Evolutionary conservation across 2,797 vertebrate species (phyloP).

Genomic region (Rhynchonycteris naso): DNA sequence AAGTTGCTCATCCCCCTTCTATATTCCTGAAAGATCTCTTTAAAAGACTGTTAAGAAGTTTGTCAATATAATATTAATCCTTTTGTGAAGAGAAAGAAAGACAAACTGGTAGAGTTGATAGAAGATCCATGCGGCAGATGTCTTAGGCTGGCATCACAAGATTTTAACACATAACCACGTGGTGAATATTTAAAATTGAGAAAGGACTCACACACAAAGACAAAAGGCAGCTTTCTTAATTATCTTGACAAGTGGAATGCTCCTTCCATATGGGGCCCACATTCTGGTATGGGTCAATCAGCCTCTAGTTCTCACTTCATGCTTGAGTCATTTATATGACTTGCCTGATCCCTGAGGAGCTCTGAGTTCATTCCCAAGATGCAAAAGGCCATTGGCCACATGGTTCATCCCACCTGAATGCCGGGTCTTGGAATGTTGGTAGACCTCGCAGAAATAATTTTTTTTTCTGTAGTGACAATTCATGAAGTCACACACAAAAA

Average conservation of each 20-base stretch:
- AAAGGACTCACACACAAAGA: neutral
- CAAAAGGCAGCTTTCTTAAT: neutral
- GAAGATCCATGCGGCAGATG: neutral
- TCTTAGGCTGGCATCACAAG: neutral
- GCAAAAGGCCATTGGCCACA: neutral
- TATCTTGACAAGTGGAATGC: neutral
- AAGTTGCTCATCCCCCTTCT: neutral
- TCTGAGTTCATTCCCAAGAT: neutral
- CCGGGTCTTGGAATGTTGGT: neutral
- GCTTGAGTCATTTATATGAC: neutral
- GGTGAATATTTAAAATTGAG: neutral
- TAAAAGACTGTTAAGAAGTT: neutral
- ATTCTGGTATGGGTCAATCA: neutral
- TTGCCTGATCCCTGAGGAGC: neutral
- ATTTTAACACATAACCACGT: neutral
- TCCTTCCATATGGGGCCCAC: neutral
- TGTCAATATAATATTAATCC: neutral
- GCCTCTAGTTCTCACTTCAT: neutral
- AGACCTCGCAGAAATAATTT: neutral
- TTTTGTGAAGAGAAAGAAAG: neutral
- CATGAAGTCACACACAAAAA: neutral
- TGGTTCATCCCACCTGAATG: neutral
- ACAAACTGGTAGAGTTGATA: neutral
- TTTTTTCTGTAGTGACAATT: neutral
- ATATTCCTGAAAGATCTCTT: neutral